Percentiles rank a stretch among this genome's conserved stretches.
Evolutionary conservation across 2,113 vertebrate species (phyloP).

Genomic region (Megaceryle torquata): DNA sequence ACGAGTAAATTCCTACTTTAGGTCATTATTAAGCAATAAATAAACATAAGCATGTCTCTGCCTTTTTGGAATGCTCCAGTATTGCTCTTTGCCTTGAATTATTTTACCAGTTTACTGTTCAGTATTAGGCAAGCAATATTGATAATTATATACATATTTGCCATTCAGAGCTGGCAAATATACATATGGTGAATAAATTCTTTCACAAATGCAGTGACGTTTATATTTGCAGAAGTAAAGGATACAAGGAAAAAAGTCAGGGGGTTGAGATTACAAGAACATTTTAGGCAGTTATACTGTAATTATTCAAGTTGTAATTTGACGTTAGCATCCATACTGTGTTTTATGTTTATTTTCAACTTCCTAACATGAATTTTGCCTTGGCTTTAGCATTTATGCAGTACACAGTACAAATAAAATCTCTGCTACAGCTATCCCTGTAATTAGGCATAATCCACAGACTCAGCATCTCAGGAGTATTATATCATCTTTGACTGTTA

Average conservation of each 20-base stretch:
- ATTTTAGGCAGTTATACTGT: neutral
- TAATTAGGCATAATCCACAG: neutral
- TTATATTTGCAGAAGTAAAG: neutral
- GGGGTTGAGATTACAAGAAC: neutral
- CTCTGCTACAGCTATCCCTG: neutral
- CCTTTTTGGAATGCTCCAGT: neutral
- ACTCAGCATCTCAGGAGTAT: neutral
- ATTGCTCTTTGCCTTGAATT: neutral
- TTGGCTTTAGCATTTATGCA: neutral
- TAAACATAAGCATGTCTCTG: neutral
- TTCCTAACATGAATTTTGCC: neutral
- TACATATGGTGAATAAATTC: neutral
- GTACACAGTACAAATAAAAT: neutral
- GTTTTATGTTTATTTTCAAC: neutral
- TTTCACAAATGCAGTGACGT: neutral
- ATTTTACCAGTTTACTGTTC: neutral
- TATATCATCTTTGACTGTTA: neutral
- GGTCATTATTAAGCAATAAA: neutral
- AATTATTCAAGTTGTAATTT: neutral
- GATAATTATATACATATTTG: neutral
- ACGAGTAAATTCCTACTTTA: neutral
- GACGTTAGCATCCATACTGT: neutral
- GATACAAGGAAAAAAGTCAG: neutral
- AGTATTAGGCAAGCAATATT: neutral
- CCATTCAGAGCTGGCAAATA: neutral